These are phyloP conservation scores for Microtus californicus DNA, from an alignment of 2,797 vertebrate species.

Conservation along the genomic window DNA sequence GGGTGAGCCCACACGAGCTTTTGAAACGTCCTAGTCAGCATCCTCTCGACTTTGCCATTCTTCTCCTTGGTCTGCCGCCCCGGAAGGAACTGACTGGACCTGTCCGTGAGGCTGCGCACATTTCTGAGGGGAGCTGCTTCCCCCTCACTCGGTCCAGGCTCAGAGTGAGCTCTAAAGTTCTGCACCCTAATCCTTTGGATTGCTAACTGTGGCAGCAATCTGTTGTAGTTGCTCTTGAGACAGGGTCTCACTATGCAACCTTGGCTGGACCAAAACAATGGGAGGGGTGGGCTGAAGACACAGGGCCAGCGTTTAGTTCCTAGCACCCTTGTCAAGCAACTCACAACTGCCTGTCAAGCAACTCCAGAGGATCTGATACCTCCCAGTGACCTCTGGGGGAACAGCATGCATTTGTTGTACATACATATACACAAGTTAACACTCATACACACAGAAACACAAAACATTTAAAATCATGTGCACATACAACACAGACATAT, in stretches of 20 bases:
- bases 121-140: neutral
- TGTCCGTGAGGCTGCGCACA: neutral
- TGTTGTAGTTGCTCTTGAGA: neutral
- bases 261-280: neutral
- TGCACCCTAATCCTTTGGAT: neutral
- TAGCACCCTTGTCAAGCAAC: neutral
- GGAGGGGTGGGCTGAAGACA: neutral
- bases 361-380: neutral
- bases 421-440: neutral
- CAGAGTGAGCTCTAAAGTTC: constrained; percentile 2
- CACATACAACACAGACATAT: neutral
- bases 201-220: neutral
- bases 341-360: neutral
- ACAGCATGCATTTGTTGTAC: neutral
- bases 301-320: neutral
- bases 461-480: neutral
- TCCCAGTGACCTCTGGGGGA: neutral
- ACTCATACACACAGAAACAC: neutral
- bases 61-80: neutral
- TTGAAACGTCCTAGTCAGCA: neutral
- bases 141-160: neutral
- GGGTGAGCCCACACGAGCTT: neutral
- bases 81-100: neutral
- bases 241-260: neutral
- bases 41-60: neutral